Percentiles rank a stretch among this genome's conserved stretches.
Conservation (phyloP, 2,888 invertebrate species). For the Dryobota labecula region DNA sequence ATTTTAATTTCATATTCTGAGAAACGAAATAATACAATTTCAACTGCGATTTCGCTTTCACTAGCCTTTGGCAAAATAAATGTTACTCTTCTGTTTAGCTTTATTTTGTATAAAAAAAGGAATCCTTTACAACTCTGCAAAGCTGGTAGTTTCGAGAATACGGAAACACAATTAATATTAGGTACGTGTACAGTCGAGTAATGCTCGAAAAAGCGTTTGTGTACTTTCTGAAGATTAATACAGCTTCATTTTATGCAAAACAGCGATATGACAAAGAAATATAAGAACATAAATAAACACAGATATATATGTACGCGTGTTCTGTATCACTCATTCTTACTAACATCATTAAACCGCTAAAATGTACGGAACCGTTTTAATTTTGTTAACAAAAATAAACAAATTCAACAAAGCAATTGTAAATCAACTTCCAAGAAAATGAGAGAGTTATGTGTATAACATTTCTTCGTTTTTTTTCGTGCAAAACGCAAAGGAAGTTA, state of each 20-base stretch:
- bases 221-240: background rate
- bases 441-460: slow-evolving; percentile 69
- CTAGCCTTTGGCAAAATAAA: slow-evolving; percentile 32
- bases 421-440: slow-evolving; percentile 73
- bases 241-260: slow-evolving; percentile 6
- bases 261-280: slow-evolving; percentile 35
- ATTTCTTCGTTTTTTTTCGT: slow-evolving; percentile 65
- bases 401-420: slow-evolving; percentile 71
- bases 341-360: slow-evolving; percentile 68
- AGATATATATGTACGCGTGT: slow-evolving; percentile 35
- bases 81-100: slow-evolving; percentile 17
- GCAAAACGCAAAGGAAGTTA: slow-evolving; percentile 65
- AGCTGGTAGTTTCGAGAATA: background rate
- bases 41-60: slow-evolving; percentile 33
- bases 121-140: background rate
- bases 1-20: slow-evolving; percentile 58
- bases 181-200: background rate
- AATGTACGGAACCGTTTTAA: slow-evolving; percentile 66
- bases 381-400: slow-evolving; percentile 69
- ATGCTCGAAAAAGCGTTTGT: background rate
- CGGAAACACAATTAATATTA: background rate
- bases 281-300: slow-evolving; percentile 41
- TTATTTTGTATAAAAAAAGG: slow-evolving; percentile 23
- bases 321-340: slow-evolving; percentile 58
- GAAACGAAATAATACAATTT: slow-evolving; percentile 58